These are phyloP conservation scores for Cephus nigrinus DNA, from an alignment of 2,888 invertebrate species.

Conservation along the genomic window DNA sequence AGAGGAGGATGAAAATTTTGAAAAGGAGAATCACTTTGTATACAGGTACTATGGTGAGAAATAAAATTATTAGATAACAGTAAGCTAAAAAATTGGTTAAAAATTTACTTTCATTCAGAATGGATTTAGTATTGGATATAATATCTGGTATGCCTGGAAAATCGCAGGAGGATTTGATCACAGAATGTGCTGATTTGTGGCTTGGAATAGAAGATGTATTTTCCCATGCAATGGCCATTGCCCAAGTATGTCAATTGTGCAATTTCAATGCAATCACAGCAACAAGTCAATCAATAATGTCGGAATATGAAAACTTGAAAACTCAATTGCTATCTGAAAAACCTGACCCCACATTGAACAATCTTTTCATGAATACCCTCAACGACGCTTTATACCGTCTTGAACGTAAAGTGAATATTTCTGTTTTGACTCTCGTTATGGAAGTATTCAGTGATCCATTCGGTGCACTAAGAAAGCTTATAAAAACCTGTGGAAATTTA, in stretches of 20 bases:
- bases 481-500: constrained; percentile 58
- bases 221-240: constrained; percentile 64
- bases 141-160: constrained; percentile 52
- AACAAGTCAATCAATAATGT: constrained; percentile 62
- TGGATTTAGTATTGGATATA: constrained; percentile 59
- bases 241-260: constrained; percentile 61
- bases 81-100: constrained; percentile 3
- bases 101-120: constrained; percentile 37
- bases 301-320: constrained; percentile 61
- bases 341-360: constrained; percentile 68
- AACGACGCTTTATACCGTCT: constrained; percentile 73
- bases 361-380: constrained; percentile 72
- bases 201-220: constrained; percentile 61
- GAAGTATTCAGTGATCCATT: constrained; percentile 64
- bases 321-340: constrained; percentile 49
- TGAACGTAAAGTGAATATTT: constrained; percentile 76
- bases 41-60: constrained; percentile 44
- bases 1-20: constrained; percentile 48
- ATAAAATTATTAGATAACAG: constrained; percentile 8
- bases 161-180: constrained; percentile 41
- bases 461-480: constrained; percentile 54
- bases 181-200: constrained; percentile 53
- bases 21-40: constrained; percentile 59
- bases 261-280: constrained; percentile 63
- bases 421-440: constrained; percentile 72